A percentile compares a stretch with the other conserved stretches of the same genome.
These are phyloP conservation scores for Jacana jacana DNA, from an alignment of 2,113 vertebrate genomes.

Conservation along the genomic window DNA sequence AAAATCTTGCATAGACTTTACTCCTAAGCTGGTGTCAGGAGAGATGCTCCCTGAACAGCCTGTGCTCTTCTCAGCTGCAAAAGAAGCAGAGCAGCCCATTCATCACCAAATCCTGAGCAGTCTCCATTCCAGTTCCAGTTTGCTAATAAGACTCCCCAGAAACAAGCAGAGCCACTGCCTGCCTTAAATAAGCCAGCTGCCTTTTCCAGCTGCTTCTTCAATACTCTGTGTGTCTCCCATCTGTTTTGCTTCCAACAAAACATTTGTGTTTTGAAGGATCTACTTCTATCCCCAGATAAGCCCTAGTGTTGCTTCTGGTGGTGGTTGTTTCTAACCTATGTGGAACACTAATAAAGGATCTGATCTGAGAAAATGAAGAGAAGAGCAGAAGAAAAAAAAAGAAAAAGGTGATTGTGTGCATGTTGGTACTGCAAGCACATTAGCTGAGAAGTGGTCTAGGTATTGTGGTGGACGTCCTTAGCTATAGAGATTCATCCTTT, in stretches of 20 bases:
- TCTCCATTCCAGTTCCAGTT: background rate
- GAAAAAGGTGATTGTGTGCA: background rate
- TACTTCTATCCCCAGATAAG: background rate
- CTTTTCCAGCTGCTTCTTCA: conserved; percentile 13
- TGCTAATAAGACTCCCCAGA: background rate
- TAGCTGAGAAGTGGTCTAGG: background rate
- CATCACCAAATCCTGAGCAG: background rate
- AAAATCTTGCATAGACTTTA: background rate
- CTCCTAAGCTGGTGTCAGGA: background rate
- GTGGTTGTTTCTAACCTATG: background rate
- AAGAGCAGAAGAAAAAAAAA: background rate
- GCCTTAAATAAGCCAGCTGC: background rate
- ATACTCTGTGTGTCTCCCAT: background rate
- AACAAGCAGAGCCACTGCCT: background rate
- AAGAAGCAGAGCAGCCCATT: background rate
- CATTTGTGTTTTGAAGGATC: background rate
- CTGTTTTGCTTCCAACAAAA: background rate
- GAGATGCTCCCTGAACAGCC: background rate
- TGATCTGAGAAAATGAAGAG: background rate
- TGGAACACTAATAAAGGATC: background rate
- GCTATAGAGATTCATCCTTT: background rate
- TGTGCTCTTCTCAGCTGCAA: background rate
- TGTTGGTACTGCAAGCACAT: background rate
- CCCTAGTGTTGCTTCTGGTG: background rate
- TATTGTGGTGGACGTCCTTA: background rate